A percentile compares a stretch with the other conserved stretches of the same genome.
Evolutionary conservation across 2,888 invertebrate species (phyloP).

Genomic region (Amphiduros pacificus): DNA sequence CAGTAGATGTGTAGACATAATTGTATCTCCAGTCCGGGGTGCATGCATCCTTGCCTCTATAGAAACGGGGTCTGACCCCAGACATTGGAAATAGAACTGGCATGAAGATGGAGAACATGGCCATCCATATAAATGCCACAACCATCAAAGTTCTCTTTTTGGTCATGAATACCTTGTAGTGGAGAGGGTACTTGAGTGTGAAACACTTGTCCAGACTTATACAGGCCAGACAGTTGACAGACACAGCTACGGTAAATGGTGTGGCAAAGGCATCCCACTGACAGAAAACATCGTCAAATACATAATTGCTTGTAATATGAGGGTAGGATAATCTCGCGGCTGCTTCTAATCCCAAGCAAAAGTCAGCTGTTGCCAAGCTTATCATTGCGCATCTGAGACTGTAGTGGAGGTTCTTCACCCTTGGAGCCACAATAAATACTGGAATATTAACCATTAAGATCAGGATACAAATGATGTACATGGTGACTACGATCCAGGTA

Average conservation of each 20-base stretch:
- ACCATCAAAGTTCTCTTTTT: neutral
- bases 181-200: neutral
- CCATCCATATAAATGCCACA: neutral
- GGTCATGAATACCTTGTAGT: neutral
- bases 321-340: neutral
- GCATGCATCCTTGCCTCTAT: neutral
- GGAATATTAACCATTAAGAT: no score
- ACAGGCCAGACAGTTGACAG: neutral
- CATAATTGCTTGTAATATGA: no score
- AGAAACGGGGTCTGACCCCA: neutral
- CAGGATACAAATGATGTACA: no score
- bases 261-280: neutral
- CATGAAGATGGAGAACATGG: neutral
- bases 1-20: neutral
- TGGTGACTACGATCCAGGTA: no score
- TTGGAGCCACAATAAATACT: neutral
- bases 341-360: neutral
- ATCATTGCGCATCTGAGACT: neutral
- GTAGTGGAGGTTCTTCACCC: neutral
- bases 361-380: neutral
- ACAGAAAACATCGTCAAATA: neutral
- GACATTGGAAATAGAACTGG: no score
- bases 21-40: neutral
- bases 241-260: neutral
- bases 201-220: constrained; percentile 1